Evolutionary conservation across 1,140 invertebrate genomes (phyloP).

Genomic region (Sinonovacula constricta): DNA sequence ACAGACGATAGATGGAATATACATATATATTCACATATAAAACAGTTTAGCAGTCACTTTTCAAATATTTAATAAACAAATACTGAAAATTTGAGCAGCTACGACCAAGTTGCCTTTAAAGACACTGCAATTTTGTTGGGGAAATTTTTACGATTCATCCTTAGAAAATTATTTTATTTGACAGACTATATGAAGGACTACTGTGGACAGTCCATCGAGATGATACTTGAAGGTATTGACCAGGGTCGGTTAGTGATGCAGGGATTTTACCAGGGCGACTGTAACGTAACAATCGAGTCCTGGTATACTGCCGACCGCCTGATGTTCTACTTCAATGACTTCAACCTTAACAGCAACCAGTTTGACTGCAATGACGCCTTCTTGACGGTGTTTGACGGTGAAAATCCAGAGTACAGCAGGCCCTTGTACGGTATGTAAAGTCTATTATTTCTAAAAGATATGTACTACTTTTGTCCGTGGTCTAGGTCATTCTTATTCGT

Average conservation of each 20-base stretch:
- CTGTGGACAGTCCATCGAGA: conserved; percentile 10
- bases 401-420: neutral
- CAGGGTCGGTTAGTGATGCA: neutral
- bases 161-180: neutral
- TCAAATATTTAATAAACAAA: too few relatives aligned
- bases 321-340: conserved; percentile 16
- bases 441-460: too few relatives aligned
- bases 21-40: too few relatives aligned
- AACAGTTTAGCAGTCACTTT: too few relatives aligned
- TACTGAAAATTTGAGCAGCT: too few relatives aligned
- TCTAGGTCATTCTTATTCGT: too few relatives aligned
- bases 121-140: too few relatives aligned
- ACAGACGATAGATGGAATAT: too few relatives aligned
- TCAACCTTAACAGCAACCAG: conserved; percentile 3
- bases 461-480: too few relatives aligned
- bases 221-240: neutral
- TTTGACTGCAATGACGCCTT: conserved; percentile 1
- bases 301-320: neutral
- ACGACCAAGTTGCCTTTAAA: too few relatives aligned
- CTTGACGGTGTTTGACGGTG: conserved; percentile 28
- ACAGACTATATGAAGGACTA: conserved; percentile 34
- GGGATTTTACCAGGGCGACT: conserved; percentile 1
- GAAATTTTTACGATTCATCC: too few relatives aligned
- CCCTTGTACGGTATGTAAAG: too few relatives aligned
- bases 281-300: conserved; percentile 30